These are phyloP conservation scores for Agapetus fuscipes DNA, from an alignment of 2,888 invertebrate species.

Conservation along the genomic window DNA sequence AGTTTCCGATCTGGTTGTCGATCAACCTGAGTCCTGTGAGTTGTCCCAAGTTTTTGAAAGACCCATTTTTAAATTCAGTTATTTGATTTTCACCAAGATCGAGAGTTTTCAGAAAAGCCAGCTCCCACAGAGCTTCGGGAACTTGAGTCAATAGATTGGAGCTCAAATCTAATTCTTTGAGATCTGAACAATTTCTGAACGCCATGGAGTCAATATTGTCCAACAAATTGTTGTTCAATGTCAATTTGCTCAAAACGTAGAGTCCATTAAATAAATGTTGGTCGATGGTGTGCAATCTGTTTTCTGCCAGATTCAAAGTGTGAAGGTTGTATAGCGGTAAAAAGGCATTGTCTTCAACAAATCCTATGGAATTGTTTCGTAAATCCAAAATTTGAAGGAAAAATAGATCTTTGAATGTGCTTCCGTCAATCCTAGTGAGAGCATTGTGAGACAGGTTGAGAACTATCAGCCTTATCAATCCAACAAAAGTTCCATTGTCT, in stretches of 20 bases:
- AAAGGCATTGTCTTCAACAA: constrained; percentile 81
- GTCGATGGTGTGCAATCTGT: constrained; percentile 71
- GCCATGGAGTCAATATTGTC: constrained; percentile 69
- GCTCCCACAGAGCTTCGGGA: constrained; percentile 72
- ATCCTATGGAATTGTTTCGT: constrained; percentile 80
- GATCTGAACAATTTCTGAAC: constrained; percentile 78
- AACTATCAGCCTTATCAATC: constrained; percentile 74
- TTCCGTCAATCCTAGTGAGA: constrained; percentile 72
- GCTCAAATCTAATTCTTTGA: constrained; percentile 82
- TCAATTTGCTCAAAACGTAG: constrained; percentile 73
- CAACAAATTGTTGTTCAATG: constrained; percentile 77
- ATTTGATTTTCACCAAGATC: constrained; percentile 91
- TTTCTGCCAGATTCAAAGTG: constrained; percentile 81
- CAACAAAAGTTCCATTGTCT: constrained; percentile 76
- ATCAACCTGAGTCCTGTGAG: constrained; percentile 80
- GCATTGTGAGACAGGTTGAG: constrained; percentile 79
- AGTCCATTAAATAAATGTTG: constrained; percentile 75
- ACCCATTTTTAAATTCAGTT: constrained; percentile 69
- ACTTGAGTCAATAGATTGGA: constrained; percentile 75
- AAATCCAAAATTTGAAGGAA: constrained; percentile 79
- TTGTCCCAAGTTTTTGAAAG: constrained; percentile 77
- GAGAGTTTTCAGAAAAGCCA: constrained; percentile 75
- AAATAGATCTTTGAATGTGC: constrained; percentile 78
- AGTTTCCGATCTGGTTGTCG: constrained; percentile 81
- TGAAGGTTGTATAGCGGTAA: constrained; percentile 80